Evolutionary conservation across 2,888 invertebrate genomes (phyloP).

Genomic region (Ommatoiulus sabulosus): DNA sequence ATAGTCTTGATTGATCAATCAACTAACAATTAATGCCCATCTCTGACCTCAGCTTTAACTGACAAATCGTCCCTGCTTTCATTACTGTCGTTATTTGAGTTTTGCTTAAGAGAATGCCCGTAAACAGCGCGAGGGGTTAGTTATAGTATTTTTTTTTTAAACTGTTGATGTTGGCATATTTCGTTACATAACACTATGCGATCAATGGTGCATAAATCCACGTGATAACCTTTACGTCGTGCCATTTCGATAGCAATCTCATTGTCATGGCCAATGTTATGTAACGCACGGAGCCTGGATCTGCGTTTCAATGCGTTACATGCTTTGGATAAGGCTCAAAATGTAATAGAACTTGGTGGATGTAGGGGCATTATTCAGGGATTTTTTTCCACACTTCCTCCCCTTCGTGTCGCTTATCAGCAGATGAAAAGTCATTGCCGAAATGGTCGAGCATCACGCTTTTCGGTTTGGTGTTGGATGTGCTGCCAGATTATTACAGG

Average conservation of each 20-base stretch:
- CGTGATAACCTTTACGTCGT: neutral
- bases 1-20: too few species aligned
- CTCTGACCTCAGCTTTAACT: neutral
- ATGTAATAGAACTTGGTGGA: neutral
- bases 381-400: neutral
- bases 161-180: neutral
- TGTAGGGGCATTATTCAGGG: neutral
- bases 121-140: neutral
- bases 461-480: neutral
- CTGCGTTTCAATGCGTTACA: neutral
- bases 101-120: neutral
- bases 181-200: neutral
- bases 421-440: neutral
- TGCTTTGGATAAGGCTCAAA: neutral
- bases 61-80: neutral
- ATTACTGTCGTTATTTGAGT: neutral
- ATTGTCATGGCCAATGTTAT: constrained; percentile 38
- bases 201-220: neutral
- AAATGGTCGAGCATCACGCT: neutral
- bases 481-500: too few species aligned
- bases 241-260: neutral
- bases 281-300: neutral
- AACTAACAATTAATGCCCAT: neutral
- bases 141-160: neutral
- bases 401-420: neutral